phyloP scores from a whole-genome alignment of 2,888 invertebrate species.

The Dryobotodes eremita region DNA sequence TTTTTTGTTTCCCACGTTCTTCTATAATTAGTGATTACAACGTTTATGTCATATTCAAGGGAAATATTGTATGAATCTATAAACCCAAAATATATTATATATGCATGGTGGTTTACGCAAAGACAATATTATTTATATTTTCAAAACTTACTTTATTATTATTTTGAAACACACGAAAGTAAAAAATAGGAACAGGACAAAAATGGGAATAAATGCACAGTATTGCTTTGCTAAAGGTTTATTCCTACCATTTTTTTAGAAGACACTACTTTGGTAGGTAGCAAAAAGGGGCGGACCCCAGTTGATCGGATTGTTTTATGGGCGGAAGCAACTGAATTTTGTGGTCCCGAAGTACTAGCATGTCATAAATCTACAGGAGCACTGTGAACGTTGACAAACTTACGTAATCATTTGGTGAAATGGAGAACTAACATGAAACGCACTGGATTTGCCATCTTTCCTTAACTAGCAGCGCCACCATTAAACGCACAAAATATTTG shows the following conservation, averaged over 20 bases:
- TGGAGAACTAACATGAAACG: background rate
- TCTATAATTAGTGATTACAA: background rate
- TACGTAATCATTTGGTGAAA: background rate
- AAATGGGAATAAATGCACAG: background rate
- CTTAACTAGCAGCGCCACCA: background rate
- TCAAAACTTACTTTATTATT: background rate
- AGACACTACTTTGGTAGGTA: background rate
- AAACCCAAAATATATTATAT: background rate
- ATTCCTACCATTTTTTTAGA: background rate
- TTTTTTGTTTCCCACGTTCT: background rate
- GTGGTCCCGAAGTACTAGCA: slow-evolving; percentile 4
- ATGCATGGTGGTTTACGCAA: no score
- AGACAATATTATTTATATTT: background rate
- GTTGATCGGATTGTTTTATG: background rate
- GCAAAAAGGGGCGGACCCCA: no score
- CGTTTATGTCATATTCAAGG: background rate
- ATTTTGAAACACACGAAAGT: background rate
- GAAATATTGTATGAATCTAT: background rate
- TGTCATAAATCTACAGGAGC: background rate
- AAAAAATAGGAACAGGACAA: background rate
- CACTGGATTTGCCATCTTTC: background rate
- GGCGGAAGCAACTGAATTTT: background rate
- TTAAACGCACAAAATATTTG: background rate
- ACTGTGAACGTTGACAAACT: background rate
- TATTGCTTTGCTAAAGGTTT: background rate